These are phyloP conservation scores for Nesidiocoris tenuis DNA, from an alignment of 2,888 invertebrate genomes.

Conservation along the genomic window DNA sequence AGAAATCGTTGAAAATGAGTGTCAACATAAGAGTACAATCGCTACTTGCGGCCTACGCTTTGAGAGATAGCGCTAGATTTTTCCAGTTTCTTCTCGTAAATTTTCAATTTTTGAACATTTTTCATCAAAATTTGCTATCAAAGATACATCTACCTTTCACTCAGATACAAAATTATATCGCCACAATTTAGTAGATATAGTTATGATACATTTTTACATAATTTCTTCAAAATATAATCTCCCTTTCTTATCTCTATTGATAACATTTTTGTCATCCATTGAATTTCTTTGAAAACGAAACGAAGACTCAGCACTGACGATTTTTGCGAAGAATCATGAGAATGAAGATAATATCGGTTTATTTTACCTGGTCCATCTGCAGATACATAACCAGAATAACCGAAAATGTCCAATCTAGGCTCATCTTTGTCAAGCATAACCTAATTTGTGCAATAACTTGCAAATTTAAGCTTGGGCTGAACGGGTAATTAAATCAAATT, in stretches of 20 bases:
- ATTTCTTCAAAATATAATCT: constrained; percentile 31
- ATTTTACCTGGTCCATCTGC: too few species aligned
- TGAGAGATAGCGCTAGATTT: neutral
- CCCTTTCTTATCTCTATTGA: constrained; percentile 10
- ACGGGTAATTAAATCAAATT: too few species aligned
- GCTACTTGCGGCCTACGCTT: constrained; percentile 32
- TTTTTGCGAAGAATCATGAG: too few species aligned
- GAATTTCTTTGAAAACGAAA: constrained; percentile 17
- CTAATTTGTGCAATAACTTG: too few species aligned
- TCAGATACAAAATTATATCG: constrained; percentile 36
- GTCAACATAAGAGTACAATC: neutral
- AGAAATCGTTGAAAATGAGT: neutral
- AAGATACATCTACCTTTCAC: constrained; percentile 34
- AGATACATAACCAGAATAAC: too few species aligned
- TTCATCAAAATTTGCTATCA: constrained; percentile 20
- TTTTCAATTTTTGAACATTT: constrained; percentile 6
- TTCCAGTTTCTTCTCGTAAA: neutral
- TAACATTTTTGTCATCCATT: constrained; percentile 17
- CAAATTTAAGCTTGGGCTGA: too few species aligned
- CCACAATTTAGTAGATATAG: constrained; percentile 26
- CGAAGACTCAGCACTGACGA: constrained; percentile 23
- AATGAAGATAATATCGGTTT: too few species aligned
- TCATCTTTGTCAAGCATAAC: too few species aligned
- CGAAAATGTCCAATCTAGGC: too few species aligned
- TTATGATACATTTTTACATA: constrained; percentile 38